These are phyloP conservation scores for Sarcophaga subvicina DNA, from an alignment of 2,888 invertebrate genomes.

Conservation along the genomic window DNA sequence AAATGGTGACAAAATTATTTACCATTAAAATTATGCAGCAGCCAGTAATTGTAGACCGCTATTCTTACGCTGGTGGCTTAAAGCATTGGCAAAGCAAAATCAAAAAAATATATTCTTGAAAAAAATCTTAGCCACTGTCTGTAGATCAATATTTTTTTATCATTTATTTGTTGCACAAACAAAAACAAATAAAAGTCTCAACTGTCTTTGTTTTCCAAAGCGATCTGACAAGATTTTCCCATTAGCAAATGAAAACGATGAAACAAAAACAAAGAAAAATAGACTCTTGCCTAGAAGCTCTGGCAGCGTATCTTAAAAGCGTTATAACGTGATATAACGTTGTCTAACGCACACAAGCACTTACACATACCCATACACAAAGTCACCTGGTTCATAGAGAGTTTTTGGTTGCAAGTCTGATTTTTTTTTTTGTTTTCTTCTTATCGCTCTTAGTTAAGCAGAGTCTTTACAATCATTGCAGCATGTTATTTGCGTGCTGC, in stretches of 20 bases:
- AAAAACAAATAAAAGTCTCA: constrained; percentile 55
- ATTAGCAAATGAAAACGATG: constrained; percentile 53
- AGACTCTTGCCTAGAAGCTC: constrained; percentile 58
- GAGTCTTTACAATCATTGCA: constrained; percentile 56
- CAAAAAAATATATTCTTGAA: background rate
- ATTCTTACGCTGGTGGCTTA: background rate
- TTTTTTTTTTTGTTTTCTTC: constrained; percentile 1
- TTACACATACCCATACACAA: constrained; percentile 2
- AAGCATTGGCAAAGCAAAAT: background rate
- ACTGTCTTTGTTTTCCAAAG: constrained; percentile 59
- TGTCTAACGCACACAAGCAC: constrained; percentile 55
- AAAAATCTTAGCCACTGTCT: background rate
- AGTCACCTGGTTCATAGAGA: constrained; percentile 15
- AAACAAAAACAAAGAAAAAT: background rate
- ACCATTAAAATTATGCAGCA: constrained; percentile 50
- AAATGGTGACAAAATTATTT: constrained; percentile 66
- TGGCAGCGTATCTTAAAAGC: constrained; percentile 45
- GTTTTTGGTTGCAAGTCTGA: constrained; percentile 13
- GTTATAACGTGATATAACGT: constrained; percentile 47
- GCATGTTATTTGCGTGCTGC: constrained; percentile 59
- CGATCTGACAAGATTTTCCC: constrained; percentile 67
- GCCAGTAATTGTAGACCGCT: constrained; percentile 39
- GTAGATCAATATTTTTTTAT: background rate
- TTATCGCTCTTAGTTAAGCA: constrained; percentile 65
- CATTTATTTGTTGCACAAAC: background rate